Conservation (phyloP, 1,140 invertebrate genomes). For the Rhyacophila brunnea region DNA sequence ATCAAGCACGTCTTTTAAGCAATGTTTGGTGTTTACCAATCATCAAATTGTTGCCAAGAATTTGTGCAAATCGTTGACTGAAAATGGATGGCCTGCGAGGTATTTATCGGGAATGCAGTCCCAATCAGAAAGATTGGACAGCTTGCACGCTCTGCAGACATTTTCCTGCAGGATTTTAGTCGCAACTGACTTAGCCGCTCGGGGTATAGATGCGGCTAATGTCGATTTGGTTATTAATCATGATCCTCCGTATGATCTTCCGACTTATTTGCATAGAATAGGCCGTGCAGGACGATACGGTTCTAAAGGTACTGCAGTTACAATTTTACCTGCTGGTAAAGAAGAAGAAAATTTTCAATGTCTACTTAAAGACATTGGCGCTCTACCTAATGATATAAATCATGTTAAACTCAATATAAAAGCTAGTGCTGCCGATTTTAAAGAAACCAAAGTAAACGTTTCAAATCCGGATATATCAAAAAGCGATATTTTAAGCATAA, state of each 20-base stretch:
- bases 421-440: not conserved
- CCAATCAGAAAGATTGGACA: constrained; percentile 74
- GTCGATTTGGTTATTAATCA: constrained; percentile 93
- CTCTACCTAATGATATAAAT: not conserved
- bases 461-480: not conserved
- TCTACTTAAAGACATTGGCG: constrained; percentile 14
- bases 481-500: not conserved
- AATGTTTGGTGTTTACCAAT: constrained; percentile 90
- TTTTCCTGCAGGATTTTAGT: constrained; percentile 82
- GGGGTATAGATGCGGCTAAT: constrained; percentile 89
- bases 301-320: constrained; percentile 71
- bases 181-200: constrained; percentile 85
- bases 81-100: constrained; percentile 67
- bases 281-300: constrained; percentile 92
- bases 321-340: constrained; percentile 59
- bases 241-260: constrained; percentile 77
- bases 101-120: constrained; percentile 75
- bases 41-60: constrained; percentile 75
- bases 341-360: constrained; percentile 57
- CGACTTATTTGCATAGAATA: constrained; percentile 94
- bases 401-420: constrained; percentile 1
- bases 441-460: not conserved
- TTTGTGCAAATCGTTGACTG: constrained; percentile 67
- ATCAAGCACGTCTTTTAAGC: constrained; percentile 72
- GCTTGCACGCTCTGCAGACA: constrained; percentile 73